Evolutionary conservation across 2,797 vertebrate genomes (phyloP), one percentile per base, ranked within the genome.

Genomic region (Rhinoraja longicauda): DNA sequence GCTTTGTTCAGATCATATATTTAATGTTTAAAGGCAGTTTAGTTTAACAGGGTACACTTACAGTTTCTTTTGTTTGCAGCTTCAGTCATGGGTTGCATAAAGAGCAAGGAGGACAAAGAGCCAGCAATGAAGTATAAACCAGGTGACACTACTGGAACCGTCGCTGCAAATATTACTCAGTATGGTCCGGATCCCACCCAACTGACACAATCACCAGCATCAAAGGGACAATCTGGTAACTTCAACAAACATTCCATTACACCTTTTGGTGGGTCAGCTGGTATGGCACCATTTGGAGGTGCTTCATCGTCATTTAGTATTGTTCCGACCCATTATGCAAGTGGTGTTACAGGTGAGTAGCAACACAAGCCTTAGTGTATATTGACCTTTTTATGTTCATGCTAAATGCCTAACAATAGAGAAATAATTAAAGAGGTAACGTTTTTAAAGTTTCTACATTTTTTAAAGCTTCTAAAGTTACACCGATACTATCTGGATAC

Each of bases 81-180:
- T 95, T 94, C 95, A 94, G 96, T 95, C 93, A 99, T 99, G 98
- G 98, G 98, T 95, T 99, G 98, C 95, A 96, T 99, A 94, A 98
- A 98, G 97, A 99, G 98, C 96, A 99, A 99, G 95, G 97, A 98
- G 95, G 97, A 98, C 95, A 99, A 99, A 97, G 97, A 97, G 94
- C 96, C 97, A 62, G 73, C 96, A 1, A 97, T 98, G 96, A 98
- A 99, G 94, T 98, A 98, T 90, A 96, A 97, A 94, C 95, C 96
- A 13, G 98, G 98, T 93, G 97, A 95, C 92, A 94, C 96, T 93
- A 94, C 96, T 6, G 96, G 95, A 93, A 96, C 97, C 0, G 96
- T 97, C 93, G 95, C 95, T 76, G 95, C 97, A 93, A 96, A 97
- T 0, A 93, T 95, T 13, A 97, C 97, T 93, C 97, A 98, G 94